phyloP scores from a whole-genome alignment of 2,797 vertebrate species.

The Dermochelys coriacea region DNA sequence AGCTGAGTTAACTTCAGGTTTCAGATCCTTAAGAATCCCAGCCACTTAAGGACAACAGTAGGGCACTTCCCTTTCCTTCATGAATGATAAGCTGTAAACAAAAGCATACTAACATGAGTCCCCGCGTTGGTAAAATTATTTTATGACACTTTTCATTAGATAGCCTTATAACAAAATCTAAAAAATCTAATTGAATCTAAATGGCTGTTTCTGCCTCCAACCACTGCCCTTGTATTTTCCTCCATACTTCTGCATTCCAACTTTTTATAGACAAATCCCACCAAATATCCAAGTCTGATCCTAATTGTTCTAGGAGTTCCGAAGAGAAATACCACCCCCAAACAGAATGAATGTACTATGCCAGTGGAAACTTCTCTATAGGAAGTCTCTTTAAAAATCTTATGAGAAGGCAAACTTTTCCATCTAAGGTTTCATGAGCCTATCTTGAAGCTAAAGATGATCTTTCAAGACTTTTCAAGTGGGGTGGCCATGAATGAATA shows the following conservation, averaged over 20 bases:
- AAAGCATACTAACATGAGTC: background rate
- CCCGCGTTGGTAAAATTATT: conserved; percentile 38
- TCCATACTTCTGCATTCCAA: background rate
- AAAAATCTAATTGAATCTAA: background rate
- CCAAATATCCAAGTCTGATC: background rate
- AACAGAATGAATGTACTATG: too few relatives aligned
- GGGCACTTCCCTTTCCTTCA: background rate
- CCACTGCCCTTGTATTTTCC: background rate
- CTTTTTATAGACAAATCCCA: background rate
- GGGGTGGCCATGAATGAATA: too few relatives aligned
- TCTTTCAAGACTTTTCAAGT: too few relatives aligned
- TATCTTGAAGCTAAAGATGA: too few relatives aligned
- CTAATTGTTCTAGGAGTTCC: background rate
- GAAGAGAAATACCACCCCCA: background rate
- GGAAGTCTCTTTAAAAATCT: too few relatives aligned
- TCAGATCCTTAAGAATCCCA: background rate
- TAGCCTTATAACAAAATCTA: conserved; percentile 5
- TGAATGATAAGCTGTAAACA: background rate
- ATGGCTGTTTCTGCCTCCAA: conserved; percentile 15
- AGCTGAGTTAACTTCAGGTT: background rate
- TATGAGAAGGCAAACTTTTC: too few relatives aligned
- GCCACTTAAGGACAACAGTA: background rate
- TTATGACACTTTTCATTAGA: conserved; percentile 20
- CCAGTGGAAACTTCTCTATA: too few relatives aligned
- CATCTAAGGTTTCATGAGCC: too few relatives aligned